Percentiles rank a stretch among this genome's conserved stretches.
phyloP scores from a whole-genome alignment of 2,888 invertebrate species.

The Campoplex capitator region DNA sequence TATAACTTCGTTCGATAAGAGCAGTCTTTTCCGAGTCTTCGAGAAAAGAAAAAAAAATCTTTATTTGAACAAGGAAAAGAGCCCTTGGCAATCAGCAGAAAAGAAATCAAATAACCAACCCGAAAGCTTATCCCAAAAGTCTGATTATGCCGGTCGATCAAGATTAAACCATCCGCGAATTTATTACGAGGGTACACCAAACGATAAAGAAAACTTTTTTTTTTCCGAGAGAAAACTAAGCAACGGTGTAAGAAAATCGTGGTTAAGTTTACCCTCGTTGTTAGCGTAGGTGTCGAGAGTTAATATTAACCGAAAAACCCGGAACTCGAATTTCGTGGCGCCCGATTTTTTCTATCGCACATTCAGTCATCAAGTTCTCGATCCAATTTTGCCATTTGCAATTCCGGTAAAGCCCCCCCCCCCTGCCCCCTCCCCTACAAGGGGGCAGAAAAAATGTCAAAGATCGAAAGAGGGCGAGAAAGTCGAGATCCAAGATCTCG shows the following conservation, averaged over 20 bases:
- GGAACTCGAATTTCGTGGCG: constrained; percentile 29
- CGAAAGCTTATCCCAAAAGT: constrained; percentile 30
- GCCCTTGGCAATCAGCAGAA: constrained; percentile 7
- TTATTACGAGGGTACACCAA: constrained; percentile 41
- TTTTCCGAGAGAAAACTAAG: constrained; percentile 20
- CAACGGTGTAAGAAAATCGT: neutral
- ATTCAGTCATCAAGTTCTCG: neutral
- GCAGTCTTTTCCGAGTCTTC: neutral
- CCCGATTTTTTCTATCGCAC: constrained; percentile 11
- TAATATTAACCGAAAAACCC: constrained; percentile 53
- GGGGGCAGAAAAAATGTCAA: neutral
- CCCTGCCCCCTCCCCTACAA: too few relatives aligned
- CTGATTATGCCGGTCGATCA: constrained; percentile 45
- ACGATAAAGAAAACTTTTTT: constrained; percentile 45
- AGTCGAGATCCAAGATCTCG: neutral
- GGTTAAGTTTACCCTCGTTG: constrained; percentile 4
- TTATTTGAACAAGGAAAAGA: constrained; percentile 4
- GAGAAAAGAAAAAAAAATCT: constrained; percentile 6
- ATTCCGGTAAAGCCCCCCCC: neutral
- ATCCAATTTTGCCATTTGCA: constrained; percentile 45
- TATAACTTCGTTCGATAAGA: neutral
- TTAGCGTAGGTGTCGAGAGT: constrained; percentile 66
- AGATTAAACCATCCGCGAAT: constrained; percentile 51
- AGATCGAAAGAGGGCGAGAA: constrained; percentile 10
- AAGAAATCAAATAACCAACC: neutral